Base-by-base conservation (phyloP, 2,888 invertebrate genomes). In the Acrobasis consociella region DNA sequence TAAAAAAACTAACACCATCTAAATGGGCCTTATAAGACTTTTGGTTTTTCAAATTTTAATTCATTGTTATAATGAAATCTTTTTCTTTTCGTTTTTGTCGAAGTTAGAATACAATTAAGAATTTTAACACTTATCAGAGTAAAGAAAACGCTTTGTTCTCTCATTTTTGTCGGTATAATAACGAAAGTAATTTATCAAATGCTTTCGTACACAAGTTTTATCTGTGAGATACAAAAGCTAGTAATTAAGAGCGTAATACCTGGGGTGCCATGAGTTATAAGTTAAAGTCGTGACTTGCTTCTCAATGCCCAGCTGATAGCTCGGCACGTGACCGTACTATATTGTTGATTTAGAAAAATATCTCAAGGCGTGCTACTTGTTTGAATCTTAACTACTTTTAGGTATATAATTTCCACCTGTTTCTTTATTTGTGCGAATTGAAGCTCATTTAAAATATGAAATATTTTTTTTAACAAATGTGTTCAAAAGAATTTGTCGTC, bases 201-300 rank as follows among this genome's bases (percentile, higher is more conserved):
- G 37, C 39, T 42, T 31, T 10, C 22, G 58, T 58, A 39, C 51
- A 50, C 22, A 60, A 53, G 61, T 60, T 49, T 56, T 62, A 62
- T 56, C 62, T 62, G 60, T 49, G 56, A 49, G 62, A 75, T 74
- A 74, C 73, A 75, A 78, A 74, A 80, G 74, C 78, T 80, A 81
- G 74, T 79, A 83, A 84, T 85, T 83, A 84, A 78, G 74, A 69
- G 73, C 75, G 76, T 79, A 77, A 79, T 77, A 75, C 78, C 83
- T 77, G 72, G 46, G 72, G 80, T 72, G 73, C 81, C 74, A 82
- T 85, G 82, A 85, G 81, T 85, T 83, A 84, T 78, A 79, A 77
- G 76, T 74, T 70, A 62, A 71, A 75, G 63, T 78, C 85, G 85
- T 85, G 85, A 83, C 82, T 70, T 52, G 85, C 65, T 66, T 76